These are phyloP conservation scores for Nomada lathburiana DNA, from an alignment of 2,888 invertebrate species.

Conservation along the genomic window DNA sequence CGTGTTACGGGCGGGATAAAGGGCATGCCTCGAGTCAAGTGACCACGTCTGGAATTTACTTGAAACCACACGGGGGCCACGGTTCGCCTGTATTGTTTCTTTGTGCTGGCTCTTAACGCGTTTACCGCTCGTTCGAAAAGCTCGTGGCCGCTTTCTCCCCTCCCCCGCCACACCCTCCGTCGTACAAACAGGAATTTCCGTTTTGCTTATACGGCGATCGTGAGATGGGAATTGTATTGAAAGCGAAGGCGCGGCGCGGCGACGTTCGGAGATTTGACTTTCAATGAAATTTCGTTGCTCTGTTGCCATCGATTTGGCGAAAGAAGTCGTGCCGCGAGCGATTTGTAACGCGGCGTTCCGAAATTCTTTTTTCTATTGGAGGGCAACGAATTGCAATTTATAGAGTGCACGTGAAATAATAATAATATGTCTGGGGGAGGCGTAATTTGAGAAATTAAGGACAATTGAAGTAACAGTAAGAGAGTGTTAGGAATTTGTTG, in stretches of 20 bases:
- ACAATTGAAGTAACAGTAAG: no score
- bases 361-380: no score
- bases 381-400: no score
- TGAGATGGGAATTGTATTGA: constrained; percentile 13
- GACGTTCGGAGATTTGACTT: constrained; percentile 1
- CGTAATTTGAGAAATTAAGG: not conserved
- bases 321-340: no score
- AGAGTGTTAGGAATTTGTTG: no score
- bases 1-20: constrained; percentile 42
- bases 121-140: constrained; percentile 26
- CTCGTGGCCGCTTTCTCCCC: not conserved
- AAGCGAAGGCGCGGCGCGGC: not conserved
- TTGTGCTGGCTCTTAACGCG: constrained; percentile 52
- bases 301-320: not conserved
- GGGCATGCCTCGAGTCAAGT: constrained; percentile 59
- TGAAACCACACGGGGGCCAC: constrained; percentile 36
- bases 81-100: constrained; percentile 46
- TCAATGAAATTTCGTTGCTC: not conserved
- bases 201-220: constrained; percentile 17
- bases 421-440: not conserved
- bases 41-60: constrained; percentile 57
- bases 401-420: not conserved
- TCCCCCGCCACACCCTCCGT: not conserved
- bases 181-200: constrained; percentile 11
- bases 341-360: no score